Evolutionary conservation across 2,113 vertebrate genomes (phyloP).

Genomic region (Cephalopterus ornatus): DNA sequence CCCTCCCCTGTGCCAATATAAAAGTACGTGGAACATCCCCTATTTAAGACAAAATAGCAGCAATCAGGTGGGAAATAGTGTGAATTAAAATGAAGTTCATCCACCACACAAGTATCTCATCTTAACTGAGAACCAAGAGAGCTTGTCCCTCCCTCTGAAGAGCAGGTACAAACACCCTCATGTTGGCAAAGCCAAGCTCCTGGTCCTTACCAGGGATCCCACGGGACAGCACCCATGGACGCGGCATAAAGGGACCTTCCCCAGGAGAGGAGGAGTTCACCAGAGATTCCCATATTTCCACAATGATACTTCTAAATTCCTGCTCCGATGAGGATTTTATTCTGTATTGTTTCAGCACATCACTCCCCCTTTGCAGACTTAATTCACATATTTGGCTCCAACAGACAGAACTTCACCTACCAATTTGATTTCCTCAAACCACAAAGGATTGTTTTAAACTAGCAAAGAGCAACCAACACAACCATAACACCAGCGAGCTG

Average conservation of each 20-base stretch:
- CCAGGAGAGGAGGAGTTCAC: not conserved
- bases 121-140: not conserved
- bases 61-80: not conserved
- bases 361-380: not conserved
- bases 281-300: not conserved
- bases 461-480: not conserved
- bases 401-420: not conserved
- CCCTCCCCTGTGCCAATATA: not conserved
- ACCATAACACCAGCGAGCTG: not conserved
- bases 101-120: not conserved
- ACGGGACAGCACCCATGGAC: fast-evolving
- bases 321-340: not conserved
- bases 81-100: not conserved
- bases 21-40: not conserved
- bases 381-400: not conserved
- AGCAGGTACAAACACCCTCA: not conserved
- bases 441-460: not conserved
- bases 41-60: not conserved
- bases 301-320: not conserved
- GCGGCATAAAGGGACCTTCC: fast-evolving
- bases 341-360: not conserved
- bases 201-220: not conserved
- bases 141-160: not conserved
- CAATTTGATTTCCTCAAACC: not conserved
- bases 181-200: not conserved